Evolutionary conservation across 1,140 invertebrate genomes (phyloP), one percentile per base, ranked within the genome.

Genomic region (Rhopalosiphum padi): DNA sequence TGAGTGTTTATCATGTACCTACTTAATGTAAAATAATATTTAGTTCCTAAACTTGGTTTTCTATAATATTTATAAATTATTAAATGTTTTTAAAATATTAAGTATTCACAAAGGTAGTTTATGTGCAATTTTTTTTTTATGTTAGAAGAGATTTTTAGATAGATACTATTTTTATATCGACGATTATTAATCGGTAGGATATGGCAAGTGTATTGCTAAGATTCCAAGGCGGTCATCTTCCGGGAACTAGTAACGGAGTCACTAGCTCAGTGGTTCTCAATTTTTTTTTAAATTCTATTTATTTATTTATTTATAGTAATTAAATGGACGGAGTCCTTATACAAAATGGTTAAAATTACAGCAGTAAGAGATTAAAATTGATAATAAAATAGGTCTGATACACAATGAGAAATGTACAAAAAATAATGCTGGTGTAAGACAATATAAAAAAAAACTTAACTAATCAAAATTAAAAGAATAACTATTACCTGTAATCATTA

Each of bases 401-500:
- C 15, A 51, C 15, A 15, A 51, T 18, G 48, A 51, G 18, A 51
- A 51, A 51, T 51, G 9, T 51, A 51, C 68, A 82, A 82, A 82
- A 82, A 82, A 82, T 82, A 82, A 82, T 51, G 30, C 68, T 82
- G n/a, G 68, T 77, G n/a, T 77, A 7, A 77, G 68, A 77, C n/a
- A n/a, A 82, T 35, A 82, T 21, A 82, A 82, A 35, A 82, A 35
- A 46, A 82, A 82, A 82, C 30, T 37, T 82, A 82, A 35, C 68
- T 82, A 15, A 18, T 15, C 1, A 51, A 51, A 51, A 51, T 51
- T 11, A 1, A 51, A 51, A 51, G 15, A 2, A 51, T 18, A 51
- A 18, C 15, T 51, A 51, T 51, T 51, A 51, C 48, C 48, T 51
- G 18, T 11, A 18, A 51, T 51, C 15, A 51, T 51, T 51, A 51